Percentiles rank a stretch among this genome's conserved stretches.
phyloP scores from a whole-genome alignment of 2,113 vertebrate species.

The Tenebrosternarchus preto region DNA sequence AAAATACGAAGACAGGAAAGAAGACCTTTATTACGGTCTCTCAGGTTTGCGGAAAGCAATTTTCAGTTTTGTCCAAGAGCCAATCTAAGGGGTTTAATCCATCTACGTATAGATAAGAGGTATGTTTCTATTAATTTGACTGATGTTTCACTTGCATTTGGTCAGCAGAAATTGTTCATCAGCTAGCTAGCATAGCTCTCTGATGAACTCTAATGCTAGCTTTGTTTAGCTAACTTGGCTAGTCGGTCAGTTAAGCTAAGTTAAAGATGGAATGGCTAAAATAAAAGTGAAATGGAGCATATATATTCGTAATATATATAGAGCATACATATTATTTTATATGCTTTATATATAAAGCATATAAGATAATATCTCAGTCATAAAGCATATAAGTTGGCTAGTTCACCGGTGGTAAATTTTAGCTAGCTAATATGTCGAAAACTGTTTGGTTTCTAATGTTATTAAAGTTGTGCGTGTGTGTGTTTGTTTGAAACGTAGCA shows the following conservation, averaged over 20 bases:
- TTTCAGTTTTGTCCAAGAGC: slow-evolving; percentile 57
- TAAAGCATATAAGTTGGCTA: too few species aligned
- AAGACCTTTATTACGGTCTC: slow-evolving; percentile 56
- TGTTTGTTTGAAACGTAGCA: neutral
- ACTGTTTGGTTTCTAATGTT: too few species aligned
- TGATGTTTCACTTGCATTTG: neutral
- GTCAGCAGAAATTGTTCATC: neutral
- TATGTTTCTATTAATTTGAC: neutral
- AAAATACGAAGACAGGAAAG: slow-evolving; percentile 67
- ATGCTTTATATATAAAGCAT: too few species aligned
- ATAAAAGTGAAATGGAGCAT: too few species aligned
- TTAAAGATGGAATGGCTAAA: neutral
- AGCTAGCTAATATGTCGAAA: too few species aligned
- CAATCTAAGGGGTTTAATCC: slow-evolving; percentile 29
- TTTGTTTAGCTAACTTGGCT: neutral
- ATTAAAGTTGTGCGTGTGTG: too few species aligned
- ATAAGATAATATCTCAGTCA: too few species aligned
- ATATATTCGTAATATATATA: too few species aligned
- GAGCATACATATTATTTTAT: too few species aligned
- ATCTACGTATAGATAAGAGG: slow-evolving; percentile 49
- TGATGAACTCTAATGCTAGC: neutral
- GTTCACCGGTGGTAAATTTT: neutral
- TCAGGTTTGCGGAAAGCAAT: slow-evolving; percentile 27
- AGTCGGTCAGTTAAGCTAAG: neutral
- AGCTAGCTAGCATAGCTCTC: neutral